Evolutionary conservation across 2,888 invertebrate species (phyloP).

Genomic region (Diplazon laetatorius): DNA sequence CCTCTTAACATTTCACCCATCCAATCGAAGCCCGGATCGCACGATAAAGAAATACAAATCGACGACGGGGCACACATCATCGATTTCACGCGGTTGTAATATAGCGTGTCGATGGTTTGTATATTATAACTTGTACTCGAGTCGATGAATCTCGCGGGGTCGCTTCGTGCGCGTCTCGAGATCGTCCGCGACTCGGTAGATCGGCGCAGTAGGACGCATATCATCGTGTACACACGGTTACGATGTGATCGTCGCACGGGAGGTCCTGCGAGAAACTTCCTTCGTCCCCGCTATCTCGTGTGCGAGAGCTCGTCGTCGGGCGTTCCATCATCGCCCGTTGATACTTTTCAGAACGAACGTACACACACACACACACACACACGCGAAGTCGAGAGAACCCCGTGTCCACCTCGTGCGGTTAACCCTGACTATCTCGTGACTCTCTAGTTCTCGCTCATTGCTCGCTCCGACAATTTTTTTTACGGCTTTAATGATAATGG

Average conservation of each 20-base stretch:
- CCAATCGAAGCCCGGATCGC: constrained; percentile 29
- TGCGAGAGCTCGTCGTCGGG: constrained; percentile 51
- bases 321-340: constrained; percentile 3
- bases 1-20: neutral
- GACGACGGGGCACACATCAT: constrained; percentile 57
- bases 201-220: constrained; percentile 33
- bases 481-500: constrained; percentile 75
- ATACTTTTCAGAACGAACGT: constrained; percentile 53
- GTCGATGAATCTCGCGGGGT: constrained; percentile 51
- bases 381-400: constrained; percentile 46
- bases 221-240: constrained; percentile 23
- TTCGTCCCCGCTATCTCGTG: constrained; percentile 38
- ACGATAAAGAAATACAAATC: constrained; percentile 10
- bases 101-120: constrained; percentile 35
- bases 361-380: constrained; percentile 43
- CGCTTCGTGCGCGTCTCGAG: neutral
- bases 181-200: neutral
- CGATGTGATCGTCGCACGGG: constrained; percentile 50
- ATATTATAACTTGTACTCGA: constrained; percentile 24
- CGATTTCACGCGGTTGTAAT: constrained; percentile 58
- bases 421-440: constrained; percentile 71
- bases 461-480: constrained; percentile 74
- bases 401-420: constrained; percentile 66
- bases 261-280: constrained; percentile 52
- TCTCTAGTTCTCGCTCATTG: constrained; percentile 69